phyloP scores from a whole-genome alignment of 2,113 vertebrate genomes.

The Corydoras sp. region DNA sequence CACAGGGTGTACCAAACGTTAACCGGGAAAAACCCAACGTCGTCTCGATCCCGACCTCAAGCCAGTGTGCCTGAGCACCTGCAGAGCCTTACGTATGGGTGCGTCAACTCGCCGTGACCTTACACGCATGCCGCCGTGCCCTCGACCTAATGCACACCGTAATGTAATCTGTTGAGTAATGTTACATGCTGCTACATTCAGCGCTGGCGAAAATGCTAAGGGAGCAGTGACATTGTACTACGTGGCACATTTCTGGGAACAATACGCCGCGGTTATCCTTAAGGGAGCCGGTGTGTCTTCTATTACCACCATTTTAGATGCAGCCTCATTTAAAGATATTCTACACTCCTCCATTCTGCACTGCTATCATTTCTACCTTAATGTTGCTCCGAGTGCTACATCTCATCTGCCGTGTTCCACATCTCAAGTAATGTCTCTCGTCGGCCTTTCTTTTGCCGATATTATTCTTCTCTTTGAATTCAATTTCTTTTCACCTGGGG shows the following conservation, averaged over 20 bases:
- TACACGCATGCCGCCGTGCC: not conserved
- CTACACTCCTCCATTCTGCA: conserved; percentile 16
- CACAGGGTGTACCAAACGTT: no score
- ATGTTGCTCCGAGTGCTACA: conserved; percentile 7
- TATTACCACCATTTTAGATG: conserved; percentile 6
- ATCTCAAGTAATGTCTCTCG: conserved; percentile 20
- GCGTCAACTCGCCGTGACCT: conserved; percentile 4
- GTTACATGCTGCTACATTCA: conserved; percentile 6
- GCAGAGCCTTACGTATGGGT: conserved; percentile 3
- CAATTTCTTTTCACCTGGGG: conserved; percentile 28
- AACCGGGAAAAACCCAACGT: no score
- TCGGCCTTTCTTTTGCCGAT: not conserved
- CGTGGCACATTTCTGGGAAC: not conserved
- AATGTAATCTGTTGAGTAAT: conserved; percentile 17
- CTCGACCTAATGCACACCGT: conserved; percentile 1
- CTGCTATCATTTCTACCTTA: conserved; percentile 7
- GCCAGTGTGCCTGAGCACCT: not conserved
- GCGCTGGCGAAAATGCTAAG: not conserved
- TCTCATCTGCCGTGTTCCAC: conserved; percentile 8
- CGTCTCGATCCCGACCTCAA: no score
- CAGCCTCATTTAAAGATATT: conserved; percentile 20
- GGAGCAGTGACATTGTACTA: not conserved
- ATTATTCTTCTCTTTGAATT: conserved; percentile 19
- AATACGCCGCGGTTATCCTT: conserved; percentile 1
- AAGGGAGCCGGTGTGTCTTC: conserved; percentile 11